Evolutionary conservation across 2,113 vertebrate species (phyloP).

Genomic region (Rhinoderma darwinii): DNA sequence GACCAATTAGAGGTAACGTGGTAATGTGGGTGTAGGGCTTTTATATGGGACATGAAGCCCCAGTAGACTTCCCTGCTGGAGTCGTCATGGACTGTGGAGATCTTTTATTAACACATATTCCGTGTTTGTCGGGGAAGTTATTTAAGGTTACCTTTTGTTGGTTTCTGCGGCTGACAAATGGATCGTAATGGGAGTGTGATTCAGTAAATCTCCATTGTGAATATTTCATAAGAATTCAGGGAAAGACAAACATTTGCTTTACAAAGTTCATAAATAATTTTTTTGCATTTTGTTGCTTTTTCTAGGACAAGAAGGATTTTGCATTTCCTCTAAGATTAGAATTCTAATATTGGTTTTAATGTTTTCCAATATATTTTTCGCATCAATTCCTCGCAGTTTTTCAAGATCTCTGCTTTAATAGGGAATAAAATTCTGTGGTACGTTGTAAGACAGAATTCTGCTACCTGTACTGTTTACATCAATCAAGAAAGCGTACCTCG

Average conservation of each 20-base stretch:
- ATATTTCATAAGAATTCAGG: conserved; percentile 26
- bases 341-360: not conserved
- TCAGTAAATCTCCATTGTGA: not conserved
- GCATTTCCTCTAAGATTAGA: not conserved
- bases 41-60: not conserved
- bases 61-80: not conserved
- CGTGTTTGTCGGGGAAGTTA: not conserved
- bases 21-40: not conserved
- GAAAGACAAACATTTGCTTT: not conserved
- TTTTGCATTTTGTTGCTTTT: not conserved
- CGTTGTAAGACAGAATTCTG: no score
- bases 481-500: no score
- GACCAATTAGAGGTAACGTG: not conserved
- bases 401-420: no score
- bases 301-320: not conserved
- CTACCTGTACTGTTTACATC: no score
- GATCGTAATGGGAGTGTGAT: not conserved
- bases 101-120: not conserved
- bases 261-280: not conserved
- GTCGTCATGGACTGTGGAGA: not conserved
- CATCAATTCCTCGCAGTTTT: no score
- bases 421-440: no score
- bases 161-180: conserved; percentile 4
- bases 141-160: not conserved
- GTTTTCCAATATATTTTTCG: no score